These are phyloP conservation scores for Ashinkailepas kermadecensis DNA, from an alignment of 2,888 invertebrate genomes.

Conservation along the genomic window DNA sequence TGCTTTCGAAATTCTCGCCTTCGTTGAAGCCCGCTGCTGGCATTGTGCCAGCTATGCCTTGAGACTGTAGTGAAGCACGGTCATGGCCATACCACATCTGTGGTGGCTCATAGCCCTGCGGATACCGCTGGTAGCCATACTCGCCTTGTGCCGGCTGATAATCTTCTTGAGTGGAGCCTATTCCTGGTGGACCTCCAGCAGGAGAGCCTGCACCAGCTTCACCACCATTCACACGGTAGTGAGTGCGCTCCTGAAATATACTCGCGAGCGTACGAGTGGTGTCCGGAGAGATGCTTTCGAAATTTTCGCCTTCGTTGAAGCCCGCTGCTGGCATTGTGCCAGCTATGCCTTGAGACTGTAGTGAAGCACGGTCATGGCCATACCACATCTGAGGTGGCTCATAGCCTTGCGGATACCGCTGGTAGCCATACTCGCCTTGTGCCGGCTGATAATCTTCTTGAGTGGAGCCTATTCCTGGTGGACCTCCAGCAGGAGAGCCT, in stretches of 20 bases:
- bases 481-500: not conserved
- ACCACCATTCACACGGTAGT: not conserved
- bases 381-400: not conserved
- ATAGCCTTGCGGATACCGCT: not conserved
- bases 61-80: not conserved
- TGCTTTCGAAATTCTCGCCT: not conserved
- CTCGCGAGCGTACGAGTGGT: not conserved
- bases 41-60: not conserved
- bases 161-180: not conserved
- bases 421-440: not conserved
- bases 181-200: not conserved
- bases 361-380: not conserved
- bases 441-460: not conserved
- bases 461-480: not conserved
- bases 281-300: not conserved
- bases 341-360: not conserved
- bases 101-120: not conserved
- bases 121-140: not conserved
- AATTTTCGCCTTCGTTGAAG: not conserved
- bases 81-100: slow-evolving; percentile 1
- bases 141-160: not conserved
- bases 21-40: no score
- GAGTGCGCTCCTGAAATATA: not conserved
- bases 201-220: not conserved
- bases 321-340: not conserved